Percentiles rank a stretch among this genome's conserved stretches.
Conservation (phyloP, 2,888 invertebrate species). For the Luffia ferchaultella region DNA sequence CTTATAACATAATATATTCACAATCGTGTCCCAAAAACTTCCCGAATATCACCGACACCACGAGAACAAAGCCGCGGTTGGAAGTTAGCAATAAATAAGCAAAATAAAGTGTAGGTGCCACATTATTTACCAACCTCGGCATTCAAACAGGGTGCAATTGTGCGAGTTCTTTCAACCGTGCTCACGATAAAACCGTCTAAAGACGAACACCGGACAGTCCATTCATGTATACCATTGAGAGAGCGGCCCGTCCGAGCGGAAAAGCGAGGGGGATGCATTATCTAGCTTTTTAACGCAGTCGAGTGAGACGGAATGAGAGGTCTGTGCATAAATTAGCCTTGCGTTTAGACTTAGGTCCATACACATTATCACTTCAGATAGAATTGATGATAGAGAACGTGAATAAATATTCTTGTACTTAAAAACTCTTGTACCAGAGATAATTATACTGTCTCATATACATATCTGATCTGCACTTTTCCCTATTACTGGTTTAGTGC, state of each 20-base stretch:
- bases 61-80: background rate
- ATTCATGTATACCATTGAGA: background rate
- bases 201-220: constrained; percentile 38
- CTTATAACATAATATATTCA: too few species aligned
- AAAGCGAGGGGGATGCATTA: background rate
- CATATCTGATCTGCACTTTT: too few species aligned
- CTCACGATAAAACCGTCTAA: constrained; percentile 45
- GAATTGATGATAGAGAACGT: too few species aligned
- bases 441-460: too few species aligned
- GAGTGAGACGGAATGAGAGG: background rate
- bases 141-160: constrained; percentile 36
- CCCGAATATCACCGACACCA: too few species aligned
- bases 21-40: too few species aligned
- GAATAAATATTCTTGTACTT: too few species aligned
- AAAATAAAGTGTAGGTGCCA: background rate
- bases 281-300: too few species aligned
- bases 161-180: constrained; percentile 34
- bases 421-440: too few species aligned
- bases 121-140: constrained; percentile 17
- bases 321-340: background rate
- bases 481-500: too few species aligned
- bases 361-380: too few species aligned
- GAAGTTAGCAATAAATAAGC: background rate
- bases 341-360: too few species aligned
- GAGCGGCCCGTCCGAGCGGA: background rate